These are phyloP conservation scores for Eupithecia inturbata DNA, from an alignment of 2,888 invertebrate species.

Conservation along the genomic window DNA sequence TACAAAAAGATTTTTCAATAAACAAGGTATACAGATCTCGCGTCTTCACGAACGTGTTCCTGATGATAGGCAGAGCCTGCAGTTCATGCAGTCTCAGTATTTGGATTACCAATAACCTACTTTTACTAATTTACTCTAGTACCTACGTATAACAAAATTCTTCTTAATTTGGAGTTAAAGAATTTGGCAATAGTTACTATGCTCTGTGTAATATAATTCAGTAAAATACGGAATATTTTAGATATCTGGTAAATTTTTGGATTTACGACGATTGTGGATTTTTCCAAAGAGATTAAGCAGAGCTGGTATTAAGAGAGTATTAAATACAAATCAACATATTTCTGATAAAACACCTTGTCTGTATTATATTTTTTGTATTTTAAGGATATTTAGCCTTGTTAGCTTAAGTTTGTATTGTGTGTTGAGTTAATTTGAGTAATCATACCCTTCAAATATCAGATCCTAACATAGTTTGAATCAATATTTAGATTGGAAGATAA, in stretches of 20 bases:
- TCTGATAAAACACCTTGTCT: background rate
- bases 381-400: background rate
- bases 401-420: too few species aligned
- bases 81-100: too few species aligned
- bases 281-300: background rate
- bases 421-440: background rate
- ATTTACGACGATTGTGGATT: background rate
- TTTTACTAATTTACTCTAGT: too few species aligned
- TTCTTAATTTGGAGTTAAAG: too few species aligned
- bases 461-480: background rate
- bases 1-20: too few species aligned
- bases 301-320: background rate
- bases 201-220: too few species aligned
- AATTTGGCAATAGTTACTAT: too few species aligned
- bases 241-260: background rate
- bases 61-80: too few species aligned
- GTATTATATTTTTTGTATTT: background rate
- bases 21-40: too few species aligned
- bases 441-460: background rate
- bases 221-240: background rate
- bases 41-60: too few species aligned
- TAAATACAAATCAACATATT: background rate
- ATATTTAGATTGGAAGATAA: background rate
- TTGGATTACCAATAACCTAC: too few species aligned
- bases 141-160: too few species aligned